Conservation (phyloP, 1,140 invertebrate species). For the Euura lappo region DNA sequence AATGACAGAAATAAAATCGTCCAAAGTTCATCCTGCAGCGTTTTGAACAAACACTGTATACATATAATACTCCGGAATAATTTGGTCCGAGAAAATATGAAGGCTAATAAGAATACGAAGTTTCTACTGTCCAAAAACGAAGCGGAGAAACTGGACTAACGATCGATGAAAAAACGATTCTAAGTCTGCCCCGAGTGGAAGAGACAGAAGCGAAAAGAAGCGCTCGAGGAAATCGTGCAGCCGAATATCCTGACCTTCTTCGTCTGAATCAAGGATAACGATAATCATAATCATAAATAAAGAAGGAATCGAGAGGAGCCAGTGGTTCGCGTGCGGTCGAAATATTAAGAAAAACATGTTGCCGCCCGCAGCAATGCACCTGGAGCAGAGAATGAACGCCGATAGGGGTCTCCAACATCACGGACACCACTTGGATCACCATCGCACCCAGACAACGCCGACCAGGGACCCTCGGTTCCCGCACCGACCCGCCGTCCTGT, state of each 20-base stretch:
- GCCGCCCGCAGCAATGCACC: constrained; percentile 34
- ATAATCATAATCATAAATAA: not conserved
- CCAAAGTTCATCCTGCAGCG: not conserved
- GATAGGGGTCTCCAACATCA: constrained; percentile 35
- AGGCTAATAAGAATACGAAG: too few species aligned
- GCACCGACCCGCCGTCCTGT: constrained; percentile 29
- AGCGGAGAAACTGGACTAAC: too few species aligned
- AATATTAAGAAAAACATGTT: not conserved
- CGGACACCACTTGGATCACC: constrained; percentile 23
- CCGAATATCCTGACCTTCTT: not conserved
- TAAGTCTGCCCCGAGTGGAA: too few species aligned
- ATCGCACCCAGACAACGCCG: constrained; percentile 17
- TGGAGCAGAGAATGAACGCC: constrained; percentile 38
- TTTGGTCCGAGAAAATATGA: too few species aligned
- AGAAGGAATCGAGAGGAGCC: not conserved
- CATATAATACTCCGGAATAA: too few species aligned
- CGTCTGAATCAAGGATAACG: not conserved
- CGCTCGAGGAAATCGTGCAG: too few species aligned
- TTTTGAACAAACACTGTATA: too few species aligned
- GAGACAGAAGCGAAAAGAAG: too few species aligned
- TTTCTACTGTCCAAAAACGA: too few species aligned
- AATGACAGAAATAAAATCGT: constrained; percentile 3
- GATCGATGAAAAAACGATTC: too few species aligned
- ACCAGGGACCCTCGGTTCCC: constrained; percentile 24
- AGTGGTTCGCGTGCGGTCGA: too few species aligned